Conservation (phyloP, 2,797 vertebrate species). For the Sebastes melanostomus region DNA sequence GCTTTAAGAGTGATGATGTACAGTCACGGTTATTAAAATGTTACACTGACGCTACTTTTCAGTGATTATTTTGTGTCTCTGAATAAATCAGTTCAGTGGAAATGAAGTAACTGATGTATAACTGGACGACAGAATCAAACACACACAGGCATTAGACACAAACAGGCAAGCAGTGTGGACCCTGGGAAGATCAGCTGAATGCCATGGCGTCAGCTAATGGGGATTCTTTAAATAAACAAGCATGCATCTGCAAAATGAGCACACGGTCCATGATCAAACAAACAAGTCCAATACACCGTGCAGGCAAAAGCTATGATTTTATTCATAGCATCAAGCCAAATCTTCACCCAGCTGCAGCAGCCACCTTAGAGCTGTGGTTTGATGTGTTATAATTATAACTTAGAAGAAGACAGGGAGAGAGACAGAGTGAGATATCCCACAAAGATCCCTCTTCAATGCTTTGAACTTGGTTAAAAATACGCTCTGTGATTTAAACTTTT, state of each 20-base stretch:
- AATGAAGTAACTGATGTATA: neutral
- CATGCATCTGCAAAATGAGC: neutral
- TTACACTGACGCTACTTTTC: neutral
- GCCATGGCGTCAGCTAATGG: neutral
- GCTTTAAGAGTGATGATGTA: constrained; percentile 15
- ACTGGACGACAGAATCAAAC: neutral
- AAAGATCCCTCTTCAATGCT: constrained; percentile 27
- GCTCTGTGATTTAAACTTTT: constrained; percentile 33
- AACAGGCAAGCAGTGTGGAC: neutral
- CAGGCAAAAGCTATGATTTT: neutral
- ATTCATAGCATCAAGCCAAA: constrained; percentile 28
- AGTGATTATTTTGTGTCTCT: neutral
- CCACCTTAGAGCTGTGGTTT: constrained; percentile 12
- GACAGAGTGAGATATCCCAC: constrained; percentile 4
- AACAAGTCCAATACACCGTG: neutral
- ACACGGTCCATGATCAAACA: neutral
- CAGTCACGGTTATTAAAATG: constrained; percentile 4
- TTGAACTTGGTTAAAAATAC: constrained; percentile 51
- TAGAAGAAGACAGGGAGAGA: neutral
- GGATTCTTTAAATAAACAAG: neutral
- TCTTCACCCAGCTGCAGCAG: constrained; percentile 17
- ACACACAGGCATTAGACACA: neutral
- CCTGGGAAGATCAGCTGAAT: neutral
- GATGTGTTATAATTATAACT: constrained; percentile 51
- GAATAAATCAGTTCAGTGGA: neutral